Base-by-base conservation (phyloP, 1,140 invertebrate genomes). In the Teleogryllus occipitalis region DNA sequence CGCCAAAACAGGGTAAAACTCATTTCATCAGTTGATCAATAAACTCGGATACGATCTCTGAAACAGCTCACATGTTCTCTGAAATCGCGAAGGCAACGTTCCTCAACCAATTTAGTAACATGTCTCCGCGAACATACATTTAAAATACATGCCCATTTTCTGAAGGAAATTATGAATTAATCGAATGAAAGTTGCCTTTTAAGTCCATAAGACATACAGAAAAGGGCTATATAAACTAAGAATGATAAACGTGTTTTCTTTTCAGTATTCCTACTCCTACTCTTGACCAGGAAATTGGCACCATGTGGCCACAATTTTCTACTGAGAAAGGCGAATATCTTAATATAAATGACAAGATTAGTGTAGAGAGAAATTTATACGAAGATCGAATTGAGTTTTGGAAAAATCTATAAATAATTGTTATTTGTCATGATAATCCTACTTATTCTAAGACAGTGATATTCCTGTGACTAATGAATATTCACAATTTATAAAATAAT, bases 1-100 rank as follows among this genome's bases (percentile, higher is more conserved):
- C 83, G 87, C 86, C 8, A 87, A 86, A 82, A 83, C 78, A 80
- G 86, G 86, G 8, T 80, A 87, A 7, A 47, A 14, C 0, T 65
- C 0, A 2, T 65, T 65, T 65, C 54, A 65, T 65, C 54, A 65
- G 18, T 65, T 3, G 10, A 65, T 18, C 18, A 3, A 65, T 65
- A 65, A n/a, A 39, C 27, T 39, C 27, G 27, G 27, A 39, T 39
- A 39, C 27, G 27, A 39, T 39, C 27, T 39, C 27, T 39, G 27
- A 39, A 39, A 39, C 27, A 1, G 27, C n/a, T n/a, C n/a, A n/a
- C n/a, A n/a, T n/a, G n/a, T n/a, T n/a, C n/a, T n/a, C n/a, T n/a
- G n/a, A n/a, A n/a, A n/a, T n/a, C n/a, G n/a, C n/a, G n/a, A n/a
- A n/a, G n/a, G n/a, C n/a, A n/a, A n/a, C n/a, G n/a, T n/a, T n/a